Percentiles rank a stretch among this genome's conserved stretches.
These are phyloP conservation scores for Cossypha polioptera DNA, from an alignment of 2,797 vertebrate genomes.

Conservation along the genomic window DNA sequence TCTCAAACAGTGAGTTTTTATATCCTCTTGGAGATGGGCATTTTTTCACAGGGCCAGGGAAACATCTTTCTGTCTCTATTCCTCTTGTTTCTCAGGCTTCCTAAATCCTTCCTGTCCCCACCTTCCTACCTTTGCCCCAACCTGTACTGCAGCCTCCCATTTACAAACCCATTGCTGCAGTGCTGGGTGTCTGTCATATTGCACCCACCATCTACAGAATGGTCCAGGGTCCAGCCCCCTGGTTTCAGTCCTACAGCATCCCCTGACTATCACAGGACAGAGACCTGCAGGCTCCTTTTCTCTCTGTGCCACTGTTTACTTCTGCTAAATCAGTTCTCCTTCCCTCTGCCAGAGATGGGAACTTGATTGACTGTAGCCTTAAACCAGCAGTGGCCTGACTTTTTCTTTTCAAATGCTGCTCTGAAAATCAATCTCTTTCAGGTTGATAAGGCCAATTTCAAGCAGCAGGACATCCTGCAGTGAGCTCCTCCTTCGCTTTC, in stretches of 20 bases:
- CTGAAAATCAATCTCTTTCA: neutral
- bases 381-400: neutral
- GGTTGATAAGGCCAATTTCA: conserved; percentile 29
- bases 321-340: neutral
- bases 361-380: neutral
- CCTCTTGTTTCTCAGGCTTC: neutral
- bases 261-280: neutral
- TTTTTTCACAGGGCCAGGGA: neutral
- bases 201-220: neutral
- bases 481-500: conserved; percentile 14
- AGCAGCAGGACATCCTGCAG: neutral
- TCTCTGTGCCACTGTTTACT: neutral
- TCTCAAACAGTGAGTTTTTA: neutral
- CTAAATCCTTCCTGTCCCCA: neutral
- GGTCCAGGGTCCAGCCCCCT: neutral
- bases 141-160: rapidly evolving
- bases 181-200: neutral
- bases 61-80: neutral
- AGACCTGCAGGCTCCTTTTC: neutral
- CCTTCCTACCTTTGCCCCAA: neutral
- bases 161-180: rapidly evolving
- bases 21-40: neutral
- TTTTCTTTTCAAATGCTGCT: conserved; percentile 13
- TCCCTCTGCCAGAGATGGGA: neutral
- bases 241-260: neutral